Evolutionary conservation across 2,888 invertebrate species (phyloP).

Genomic region (Nowickia ferox): DNA sequence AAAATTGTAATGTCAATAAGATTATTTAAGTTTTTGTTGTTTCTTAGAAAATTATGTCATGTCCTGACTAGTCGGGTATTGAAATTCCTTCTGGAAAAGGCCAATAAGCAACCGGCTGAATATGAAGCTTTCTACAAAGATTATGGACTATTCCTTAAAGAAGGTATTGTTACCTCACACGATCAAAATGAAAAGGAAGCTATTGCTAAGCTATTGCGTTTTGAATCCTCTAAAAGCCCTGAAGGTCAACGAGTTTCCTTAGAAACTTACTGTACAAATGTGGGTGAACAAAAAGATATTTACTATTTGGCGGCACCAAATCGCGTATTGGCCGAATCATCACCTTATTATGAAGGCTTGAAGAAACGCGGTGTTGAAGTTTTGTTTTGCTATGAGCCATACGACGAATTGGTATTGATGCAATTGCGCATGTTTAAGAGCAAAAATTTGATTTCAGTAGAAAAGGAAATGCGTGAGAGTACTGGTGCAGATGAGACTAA

Average conservation of each 20-base stretch:
- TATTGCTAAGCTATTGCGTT: slow-evolving; percentile 93
- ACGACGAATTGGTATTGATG: slow-evolving; percentile 97
- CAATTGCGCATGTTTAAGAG: slow-evolving; percentile 91
- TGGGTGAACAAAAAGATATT: slow-evolving; percentile 92
- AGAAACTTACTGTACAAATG: slow-evolving; percentile 89
- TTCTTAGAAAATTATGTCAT: slow-evolving; percentile 89
- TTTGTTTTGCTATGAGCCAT: slow-evolving; percentile 97
- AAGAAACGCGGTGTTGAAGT: slow-evolving; percentile 95
- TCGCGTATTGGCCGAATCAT: slow-evolving; percentile 95
- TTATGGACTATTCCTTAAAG: slow-evolving; percentile 96
- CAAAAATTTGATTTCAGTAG: slow-evolving; percentile 92
- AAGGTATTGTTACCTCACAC: slow-evolving; percentile 94
- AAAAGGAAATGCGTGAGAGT: slow-evolving; percentile 94
- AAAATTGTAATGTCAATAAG: not conserved
- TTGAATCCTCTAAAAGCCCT: slow-evolving; percentile 93
- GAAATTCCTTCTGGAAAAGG: slow-evolving; percentile 92
- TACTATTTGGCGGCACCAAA: slow-evolving; percentile 98
- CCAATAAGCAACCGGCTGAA: slow-evolving; percentile 91
- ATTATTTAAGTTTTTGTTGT: not conserved
- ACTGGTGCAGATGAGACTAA: slow-evolving; percentile 85
- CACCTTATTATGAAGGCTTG: slow-evolving; percentile 97
- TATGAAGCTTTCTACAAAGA: slow-evolving; percentile 95
- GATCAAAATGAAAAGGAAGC: slow-evolving; percentile 94
- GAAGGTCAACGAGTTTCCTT: slow-evolving; percentile 89
- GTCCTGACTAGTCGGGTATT: slow-evolving; percentile 93